Base-by-base conservation (phyloP, 1,140 invertebrate species). In the Drosophila setifemur region DNA sequence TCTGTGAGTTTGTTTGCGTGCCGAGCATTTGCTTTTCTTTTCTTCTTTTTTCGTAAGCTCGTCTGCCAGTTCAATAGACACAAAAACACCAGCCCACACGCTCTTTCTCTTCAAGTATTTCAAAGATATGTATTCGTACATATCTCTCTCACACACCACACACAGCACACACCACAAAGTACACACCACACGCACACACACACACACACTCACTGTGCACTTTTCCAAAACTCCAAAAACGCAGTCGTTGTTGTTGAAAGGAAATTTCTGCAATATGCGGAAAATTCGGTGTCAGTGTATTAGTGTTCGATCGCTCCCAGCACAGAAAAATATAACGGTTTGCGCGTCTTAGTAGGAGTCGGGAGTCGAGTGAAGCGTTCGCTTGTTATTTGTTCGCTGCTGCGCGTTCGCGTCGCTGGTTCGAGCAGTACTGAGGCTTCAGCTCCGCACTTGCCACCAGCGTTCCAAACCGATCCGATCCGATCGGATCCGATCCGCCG, bases 221-320 rank as follows among this genome's bases (percentile, higher is more conserved):
- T 86, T 76, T 86, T 86, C 53, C 81, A 86, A 86, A 86, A 85
- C 57, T 64, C 66, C 63, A 85, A 73, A 75, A 64, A 63, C 52
- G 63, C 73, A 67, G 71, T 77, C 44, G 49, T 48, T 71, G 60
- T 50, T 54, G 52, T 64, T 71, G 61, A 67, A 61, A 54, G 73
- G 63, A 64, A 54, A 75, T 55, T 52, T 47, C 66, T 40, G 49
- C 37, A 47, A 68, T 72, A 54, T 68, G 71, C 66, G 68, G 72
- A 23, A 81, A 67, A 72, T 77, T 74, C 57, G 70, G 57, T 60
- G 64, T 53, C 23, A 16, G 67, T 57, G 39, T 71, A 58, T 64
- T 33, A 47, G 48, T 61, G 18, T 35, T 64, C 21, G 52, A 44
- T 45, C 44, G 43, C 57, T 66, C 68, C 61, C 57, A 58, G 61